phyloP scores from a whole-genome alignment of 2,113 vertebrate species.

The Catharus minimus region DNA sequence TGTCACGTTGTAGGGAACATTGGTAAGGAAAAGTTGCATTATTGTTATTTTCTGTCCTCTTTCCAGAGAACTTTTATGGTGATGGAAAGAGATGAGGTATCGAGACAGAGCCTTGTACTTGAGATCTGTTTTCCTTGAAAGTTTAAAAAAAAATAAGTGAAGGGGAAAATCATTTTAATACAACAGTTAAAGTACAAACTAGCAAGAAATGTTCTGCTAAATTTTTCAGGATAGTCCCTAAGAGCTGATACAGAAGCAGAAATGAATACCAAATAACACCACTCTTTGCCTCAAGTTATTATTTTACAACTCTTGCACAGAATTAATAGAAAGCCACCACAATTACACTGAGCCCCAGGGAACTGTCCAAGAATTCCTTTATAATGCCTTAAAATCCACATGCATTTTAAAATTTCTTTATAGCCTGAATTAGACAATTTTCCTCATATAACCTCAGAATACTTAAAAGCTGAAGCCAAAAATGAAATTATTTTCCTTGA shows the following conservation, averaged over 20 bases:
- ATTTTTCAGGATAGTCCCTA: background rate
- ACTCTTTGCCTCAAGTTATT: constrained; percentile 10
- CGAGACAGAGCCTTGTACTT: background rate
- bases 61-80: background rate
- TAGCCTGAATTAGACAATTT: constrained; percentile 4
- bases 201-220: background rate
- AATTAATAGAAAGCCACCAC: constrained; percentile 42
- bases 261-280: background rate
- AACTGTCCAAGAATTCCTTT: constrained; percentile 41
- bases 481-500: background rate
- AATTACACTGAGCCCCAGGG: background rate
- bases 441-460: background rate
- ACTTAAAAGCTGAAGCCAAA: background rate
- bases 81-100: background rate
- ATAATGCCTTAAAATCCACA: constrained; percentile 19
- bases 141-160: background rate
- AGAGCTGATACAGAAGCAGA: background rate
- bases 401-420: constrained; percentile 1
- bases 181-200: background rate
- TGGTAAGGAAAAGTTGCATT: background rate
- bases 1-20: background rate
- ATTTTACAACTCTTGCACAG: constrained; percentile 10
- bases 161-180: background rate
- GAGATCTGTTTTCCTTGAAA: background rate
- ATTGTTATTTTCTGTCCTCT: background rate